Conservation (phyloP, 2,797 vertebrate species). For the Cirrhinus molitorella region DNA sequence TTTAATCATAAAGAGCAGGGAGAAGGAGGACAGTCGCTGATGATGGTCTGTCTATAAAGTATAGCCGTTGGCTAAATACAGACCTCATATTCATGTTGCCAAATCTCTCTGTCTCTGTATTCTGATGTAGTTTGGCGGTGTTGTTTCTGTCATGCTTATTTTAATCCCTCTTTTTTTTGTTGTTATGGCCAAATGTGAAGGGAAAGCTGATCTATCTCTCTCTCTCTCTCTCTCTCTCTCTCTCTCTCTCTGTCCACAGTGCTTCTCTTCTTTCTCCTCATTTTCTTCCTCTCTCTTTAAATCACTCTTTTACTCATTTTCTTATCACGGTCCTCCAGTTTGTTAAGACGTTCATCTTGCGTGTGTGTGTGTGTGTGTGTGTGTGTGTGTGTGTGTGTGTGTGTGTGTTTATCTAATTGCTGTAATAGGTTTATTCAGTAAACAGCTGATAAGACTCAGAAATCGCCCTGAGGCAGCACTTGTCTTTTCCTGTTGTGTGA, state of each 20-base stretch:
- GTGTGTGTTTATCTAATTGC: conserved; percentile 52
- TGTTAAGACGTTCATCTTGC: conserved; percentile 47
- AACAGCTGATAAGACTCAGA: conserved; percentile 52
- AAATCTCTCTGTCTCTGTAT: conserved; percentile 28
- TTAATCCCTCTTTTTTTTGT: conserved; percentile 27
- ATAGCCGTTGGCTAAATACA: conserved; percentile 17
- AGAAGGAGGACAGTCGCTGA: conserved; percentile 51
- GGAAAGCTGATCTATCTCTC: conserved; percentile 26
- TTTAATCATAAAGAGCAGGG: conserved; percentile 11
- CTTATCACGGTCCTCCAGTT: conserved; percentile 58
- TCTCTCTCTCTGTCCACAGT: conserved; percentile 33
- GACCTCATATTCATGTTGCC: conserved; percentile 46
- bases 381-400: conserved; percentile 13
- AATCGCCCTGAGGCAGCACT: conserved; percentile 33
- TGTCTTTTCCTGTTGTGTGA: conserved; percentile 41
- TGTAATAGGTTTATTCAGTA: conserved; percentile 59
- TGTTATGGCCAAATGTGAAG: conserved; percentile 18
- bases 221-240: conserved; percentile 27
- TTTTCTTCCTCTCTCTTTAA: conserved; percentile 41
- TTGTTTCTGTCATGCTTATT: conserved; percentile 26
- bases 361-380: conserved; percentile 28
- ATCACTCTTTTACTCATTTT: conserved; percentile 53
- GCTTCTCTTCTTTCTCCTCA: conserved; percentile 20
- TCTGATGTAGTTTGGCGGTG: conserved; percentile 40
- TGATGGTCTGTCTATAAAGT: conserved; percentile 46